Evolutionary conservation across 2,113 vertebrate species (phyloP).

Genomic region (Malurus melanocephalus): DNA sequence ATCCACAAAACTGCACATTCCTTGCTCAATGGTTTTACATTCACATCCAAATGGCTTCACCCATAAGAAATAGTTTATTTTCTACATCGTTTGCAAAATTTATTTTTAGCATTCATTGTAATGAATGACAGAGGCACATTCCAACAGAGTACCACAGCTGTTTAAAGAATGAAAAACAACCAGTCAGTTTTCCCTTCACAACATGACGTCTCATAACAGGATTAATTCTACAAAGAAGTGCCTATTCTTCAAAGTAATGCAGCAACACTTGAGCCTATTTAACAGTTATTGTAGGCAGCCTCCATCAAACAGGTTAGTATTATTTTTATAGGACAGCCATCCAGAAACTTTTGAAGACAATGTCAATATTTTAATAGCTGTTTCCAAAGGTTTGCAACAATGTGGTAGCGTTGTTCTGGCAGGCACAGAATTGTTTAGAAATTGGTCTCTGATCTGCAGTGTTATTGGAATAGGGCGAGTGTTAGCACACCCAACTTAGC

Average conservation of each 20-base stretch:
- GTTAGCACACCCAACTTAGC: neutral
- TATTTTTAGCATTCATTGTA: conserved; percentile 59
- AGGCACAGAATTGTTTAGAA: conserved; percentile 4
- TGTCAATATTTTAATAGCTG: conserved; percentile 28
- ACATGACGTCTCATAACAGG: conserved; percentile 18
- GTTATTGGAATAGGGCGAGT: neutral
- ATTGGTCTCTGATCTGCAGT: neutral
- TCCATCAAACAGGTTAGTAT: neutral
- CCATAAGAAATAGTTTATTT: conserved; percentile 25
- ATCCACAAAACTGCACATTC: conserved; percentile 3
- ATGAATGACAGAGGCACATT: conserved; percentile 58
- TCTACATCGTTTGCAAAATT: conserved; percentile 43
- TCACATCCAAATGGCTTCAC: conserved; percentile 41
- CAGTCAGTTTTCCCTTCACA: neutral
- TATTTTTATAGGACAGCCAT: conserved; percentile 10
- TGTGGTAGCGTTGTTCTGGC: neutral
- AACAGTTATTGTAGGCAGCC: conserved; percentile 9
- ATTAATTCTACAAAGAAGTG: conserved; percentile 29
- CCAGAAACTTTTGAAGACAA: conserved; percentile 33
- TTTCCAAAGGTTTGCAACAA: conserved; percentile 27
- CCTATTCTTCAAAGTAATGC: conserved; percentile 31
- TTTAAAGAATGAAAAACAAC: conserved; percentile 35
- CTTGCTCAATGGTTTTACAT: conserved; percentile 47
- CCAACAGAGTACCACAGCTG: conserved; percentile 33
- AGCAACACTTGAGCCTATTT: neutral